Evolutionary conservation across 2,888 invertebrate species (phyloP), one percentile per base, ranked within the genome.

Genomic region (Scaptodrosophila latifasciaeformis): DNA sequence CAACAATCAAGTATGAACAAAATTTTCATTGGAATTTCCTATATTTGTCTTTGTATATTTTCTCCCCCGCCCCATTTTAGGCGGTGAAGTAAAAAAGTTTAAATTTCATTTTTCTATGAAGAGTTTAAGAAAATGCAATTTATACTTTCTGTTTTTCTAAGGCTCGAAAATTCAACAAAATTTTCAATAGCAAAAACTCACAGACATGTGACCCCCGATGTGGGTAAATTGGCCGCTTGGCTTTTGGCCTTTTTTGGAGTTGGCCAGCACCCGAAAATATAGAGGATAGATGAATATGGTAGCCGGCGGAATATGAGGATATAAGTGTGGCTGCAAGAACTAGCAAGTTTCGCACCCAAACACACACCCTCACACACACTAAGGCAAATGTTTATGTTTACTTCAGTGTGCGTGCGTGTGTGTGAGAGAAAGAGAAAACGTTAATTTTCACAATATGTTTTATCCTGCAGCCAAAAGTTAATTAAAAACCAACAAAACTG

Each of bases 401-500:
- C 39, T 46, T 48, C 2, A 35, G 37, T 57, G 10, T 43, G 40
- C 42, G 45, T 52, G 49, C 40, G 35, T 51, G 44, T 35, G 49
- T 52, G 51, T 50, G 43, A 54, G 18, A 7, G 34, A 34, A 48
- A 56, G 56, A 40, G 61, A 45, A 53, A 65, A 72, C 78, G 80
- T 83, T 83, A 82, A 83, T 83, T 84, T 80, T 77, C 80, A 76
- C 80, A 83, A 84, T 82, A 82, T 84, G 84, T 76, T 82, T 77
- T 79, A 80, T 77, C 85, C 85, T 81, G 78, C 71, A 85, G 86
- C 84, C 81, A 84, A 83, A 85, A 85, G 86, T 85, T 85, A 85
- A 85, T 85, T 85, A 85, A 85, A 85, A 85, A 85, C 85, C 84
- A 85, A 85, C 86, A 85, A 85, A 80, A 84, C 84, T 82, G 67